A percentile compares a stretch with the other conserved stretches of the same genome.
phyloP scores from a whole-genome alignment of 1,140 invertebrate species.

The Ceratina australensis region DNA sequence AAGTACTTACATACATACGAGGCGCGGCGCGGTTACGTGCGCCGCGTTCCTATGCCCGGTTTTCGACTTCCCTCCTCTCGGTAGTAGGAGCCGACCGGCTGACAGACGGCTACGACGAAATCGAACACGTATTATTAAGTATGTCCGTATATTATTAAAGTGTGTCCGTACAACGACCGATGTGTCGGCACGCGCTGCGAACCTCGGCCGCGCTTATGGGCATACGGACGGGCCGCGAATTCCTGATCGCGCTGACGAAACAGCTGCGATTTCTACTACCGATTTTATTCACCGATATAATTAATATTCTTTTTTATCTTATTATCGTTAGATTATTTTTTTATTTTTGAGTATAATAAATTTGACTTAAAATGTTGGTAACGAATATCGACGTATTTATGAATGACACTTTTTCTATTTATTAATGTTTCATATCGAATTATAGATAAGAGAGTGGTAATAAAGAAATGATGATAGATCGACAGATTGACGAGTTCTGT shows the following conservation, averaged over 20 bases:
- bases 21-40: conserved; percentile 37
- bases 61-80: not conserved
- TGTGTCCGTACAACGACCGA: conserved; percentile 73
- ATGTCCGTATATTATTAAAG: conserved; percentile 75
- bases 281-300: too few relatives aligned
- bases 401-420: too few relatives aligned
- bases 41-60: conserved; percentile 43
- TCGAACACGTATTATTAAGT: conserved; percentile 73
- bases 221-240: conserved; percentile 43
- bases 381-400: too few relatives aligned
- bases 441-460: too few relatives aligned
- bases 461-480: too few relatives aligned
- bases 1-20: conserved; percentile 16
- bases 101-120: too few relatives aligned
- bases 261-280: not conserved
- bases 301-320: too few relatives aligned
- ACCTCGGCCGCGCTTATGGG: conserved; percentile 55
- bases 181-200: conserved; percentile 72
- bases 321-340: too few relatives aligned
- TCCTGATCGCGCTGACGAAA: conserved; percentile 9
- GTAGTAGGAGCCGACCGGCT: not conserved
- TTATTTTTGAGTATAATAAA: too few relatives aligned
- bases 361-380: too few relatives aligned
- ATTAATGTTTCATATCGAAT: too few relatives aligned
- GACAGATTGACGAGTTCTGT: too few relatives aligned